Conservation (phyloP, 2,888 invertebrate genomes). For the Thalpophila matura region DNA sequence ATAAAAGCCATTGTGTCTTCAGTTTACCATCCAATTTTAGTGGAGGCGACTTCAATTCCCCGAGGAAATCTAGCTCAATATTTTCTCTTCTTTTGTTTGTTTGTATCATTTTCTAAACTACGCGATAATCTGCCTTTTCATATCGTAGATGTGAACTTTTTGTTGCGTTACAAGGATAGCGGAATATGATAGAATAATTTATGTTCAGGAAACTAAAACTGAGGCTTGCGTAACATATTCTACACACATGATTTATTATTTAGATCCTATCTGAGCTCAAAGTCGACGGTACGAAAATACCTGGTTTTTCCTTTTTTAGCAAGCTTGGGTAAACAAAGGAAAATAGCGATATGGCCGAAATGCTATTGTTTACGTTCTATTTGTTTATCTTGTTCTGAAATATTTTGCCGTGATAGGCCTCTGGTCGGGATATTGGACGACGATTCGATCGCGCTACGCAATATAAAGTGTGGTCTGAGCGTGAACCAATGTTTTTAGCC, state of each 20-base stretch:
- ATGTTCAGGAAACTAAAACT: constrained; percentile 39
- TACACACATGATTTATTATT: constrained; percentile 50
- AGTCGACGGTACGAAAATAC: constrained; percentile 33
- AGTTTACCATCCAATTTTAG: constrained; percentile 84
- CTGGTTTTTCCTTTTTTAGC: constrained; percentile 32
- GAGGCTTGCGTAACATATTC: constrained; percentile 36
- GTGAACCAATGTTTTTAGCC: constrained; percentile 30
- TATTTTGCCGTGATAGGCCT: constrained; percentile 44
- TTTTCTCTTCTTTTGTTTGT: constrained; percentile 77
- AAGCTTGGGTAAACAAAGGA: constrained; percentile 29
- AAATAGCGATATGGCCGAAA: constrained; percentile 35
- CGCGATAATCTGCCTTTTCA: constrained; percentile 60
- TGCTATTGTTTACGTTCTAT: constrained; percentile 46
- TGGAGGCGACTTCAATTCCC: constrained; percentile 80
- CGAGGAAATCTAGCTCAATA: constrained; percentile 82
- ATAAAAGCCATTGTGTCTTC: constrained; percentile 79
- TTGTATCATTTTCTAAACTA: constrained; percentile 74
- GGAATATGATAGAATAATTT: constrained; percentile 49
- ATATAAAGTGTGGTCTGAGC: constrained; percentile 36
- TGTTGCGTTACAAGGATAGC: constrained; percentile 26
- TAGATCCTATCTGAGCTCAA: constrained; percentile 42
- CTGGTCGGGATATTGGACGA: constrained; percentile 31
- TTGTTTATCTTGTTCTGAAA: constrained; percentile 54
- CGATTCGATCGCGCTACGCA: constrained; percentile 33
- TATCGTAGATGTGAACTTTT: constrained; percentile 51